phyloP scores from a whole-genome alignment of 2,113 vertebrate genomes.

The Carassius auratus region DNA sequence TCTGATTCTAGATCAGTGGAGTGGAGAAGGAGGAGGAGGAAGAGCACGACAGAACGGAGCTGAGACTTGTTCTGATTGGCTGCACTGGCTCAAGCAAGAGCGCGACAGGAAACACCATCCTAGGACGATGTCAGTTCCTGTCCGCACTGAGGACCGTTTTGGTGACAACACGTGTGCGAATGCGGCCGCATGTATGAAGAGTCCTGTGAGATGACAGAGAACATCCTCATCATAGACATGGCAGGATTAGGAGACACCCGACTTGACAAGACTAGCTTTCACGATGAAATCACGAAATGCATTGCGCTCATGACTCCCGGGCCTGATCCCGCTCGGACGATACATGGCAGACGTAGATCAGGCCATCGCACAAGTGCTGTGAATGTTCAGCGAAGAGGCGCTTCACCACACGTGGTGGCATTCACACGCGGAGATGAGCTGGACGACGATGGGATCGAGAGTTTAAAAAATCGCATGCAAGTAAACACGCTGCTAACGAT shows the following conservation, averaged over 20 bases:
- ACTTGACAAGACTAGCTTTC: constrained; percentile 60
- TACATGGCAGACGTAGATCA: constrained; percentile 70
- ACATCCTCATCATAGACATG: constrained; percentile 73
- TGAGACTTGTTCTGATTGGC: constrained; percentile 76
- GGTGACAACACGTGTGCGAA: constrained; percentile 70
- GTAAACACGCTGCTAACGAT: constrained; percentile 69
- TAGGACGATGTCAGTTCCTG: constrained; percentile 69
- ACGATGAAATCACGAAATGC: constrained; percentile 71
- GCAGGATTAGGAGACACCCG: constrained; percentile 79
- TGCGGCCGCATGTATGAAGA: constrained; percentile 37
- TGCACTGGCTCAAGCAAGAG: constrained; percentile 78
- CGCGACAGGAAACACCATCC: constrained; percentile 78
- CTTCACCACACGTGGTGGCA: constrained; percentile 73
- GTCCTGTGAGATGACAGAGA: constrained; percentile 46
- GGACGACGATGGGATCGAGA: constrained; percentile 67
- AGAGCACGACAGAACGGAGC: constrained; percentile 54
- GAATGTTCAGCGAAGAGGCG: constrained; percentile 72
- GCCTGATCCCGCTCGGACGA: constrained; percentile 74
- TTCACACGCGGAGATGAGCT: constrained; percentile 77
- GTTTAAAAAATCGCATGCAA: constrained; percentile 65
- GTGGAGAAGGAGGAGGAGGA: constrained; percentile 30
- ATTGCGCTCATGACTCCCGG: constrained; percentile 71
- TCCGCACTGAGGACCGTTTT: constrained; percentile 72
- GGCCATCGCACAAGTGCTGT: constrained; percentile 62
- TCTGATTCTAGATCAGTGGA: background rate